Base-by-base conservation (phyloP, 2,888 invertebrate genomes). In the Limnephilus lunatus region DNA sequence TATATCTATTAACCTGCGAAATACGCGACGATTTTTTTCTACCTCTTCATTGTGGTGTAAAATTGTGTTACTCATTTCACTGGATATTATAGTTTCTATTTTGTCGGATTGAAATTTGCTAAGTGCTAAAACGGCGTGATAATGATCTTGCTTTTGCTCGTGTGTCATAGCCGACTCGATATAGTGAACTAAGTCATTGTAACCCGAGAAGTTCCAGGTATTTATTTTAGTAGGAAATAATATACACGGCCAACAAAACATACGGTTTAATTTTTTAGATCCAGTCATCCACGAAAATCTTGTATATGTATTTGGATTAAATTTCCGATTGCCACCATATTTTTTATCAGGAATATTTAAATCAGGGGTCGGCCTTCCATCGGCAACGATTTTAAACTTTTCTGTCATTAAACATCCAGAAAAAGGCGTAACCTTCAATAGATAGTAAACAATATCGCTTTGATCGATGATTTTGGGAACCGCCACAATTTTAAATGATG, bases 191-290 rank as follows among this genome's bases (percentile, higher is more conserved):
- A 86, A 86, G 53, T 86, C 53, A 2, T 39, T 44, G 31, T 48
- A 86, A 48, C 86, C 86, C 0, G 12, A 32, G n/a, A 7, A 35
- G 14, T n/a, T 86, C 86, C 86, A 86, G n/a, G 30, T 30, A 2
- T 44, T 86, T 31, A 15, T 86, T 11, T 44, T 14, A 4, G 7
- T 31, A 30, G 86, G 48, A 48, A 86, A 53, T 15, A 86, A 48
- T n/a, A 86, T 12, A n/a, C 48, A 86, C 0, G n/a, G 48, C 35
- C 35, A 86, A 86, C 86, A 86, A 48, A 39, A 86, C 15, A 86
- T 30, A n/a, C 48, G 25, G 4, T 53, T 53, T 48, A 44, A n/a
- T 11, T 86, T 39, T 53, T 15, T 5, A 1, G 44, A 86, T 25
- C 86, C 86, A 30, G 86, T 15, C 4, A 86, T 39, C 86, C 86